Conservation (phyloP, 2,113 vertebrate genomes). For the Silurus asotus region DNA sequence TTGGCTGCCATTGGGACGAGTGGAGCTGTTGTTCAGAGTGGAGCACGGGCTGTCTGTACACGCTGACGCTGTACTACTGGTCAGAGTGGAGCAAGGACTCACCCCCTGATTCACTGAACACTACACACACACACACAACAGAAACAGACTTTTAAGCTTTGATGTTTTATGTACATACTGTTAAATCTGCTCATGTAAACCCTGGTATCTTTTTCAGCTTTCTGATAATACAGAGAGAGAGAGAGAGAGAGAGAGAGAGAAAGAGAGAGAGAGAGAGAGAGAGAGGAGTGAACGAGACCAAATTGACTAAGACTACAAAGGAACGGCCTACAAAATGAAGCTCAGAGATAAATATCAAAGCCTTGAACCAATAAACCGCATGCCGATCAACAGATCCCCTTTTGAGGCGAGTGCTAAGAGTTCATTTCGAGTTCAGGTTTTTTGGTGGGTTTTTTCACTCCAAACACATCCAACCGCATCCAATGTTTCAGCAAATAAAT, state of each 20-base stretch:
- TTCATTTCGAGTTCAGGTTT: constrained; percentile 37
- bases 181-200: not conserved
- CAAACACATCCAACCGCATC: constrained; percentile 35
- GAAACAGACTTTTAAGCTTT: constrained; percentile 9
- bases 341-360: constrained; percentile 38
- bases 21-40: constrained; percentile 88
- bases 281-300: too few species aligned
- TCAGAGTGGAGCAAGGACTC: constrained; percentile 88
- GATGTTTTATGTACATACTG: constrained; percentile 6
- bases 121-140: constrained; percentile 36
- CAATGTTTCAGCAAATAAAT: constrained; percentile 39
- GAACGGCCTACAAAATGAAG: constrained; percentile 10
- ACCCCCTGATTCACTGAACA: constrained; percentile 52
- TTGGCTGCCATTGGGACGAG: constrained; percentile 76
- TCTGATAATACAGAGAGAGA: constrained; percentile 12
- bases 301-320: not conserved
- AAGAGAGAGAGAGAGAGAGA: too few species aligned
- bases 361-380: constrained; percentile 24
- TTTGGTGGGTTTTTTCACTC: not conserved
- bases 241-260: not conserved
- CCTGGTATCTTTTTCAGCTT: not conserved
- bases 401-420: constrained; percentile 19
- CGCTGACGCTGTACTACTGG: constrained; percentile 93
- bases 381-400: constrained; percentile 31
- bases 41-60: constrained; percentile 95